Evolutionary conservation across 1,140 invertebrate genomes (phyloP).

Genomic region (Psix sp.): DNA sequence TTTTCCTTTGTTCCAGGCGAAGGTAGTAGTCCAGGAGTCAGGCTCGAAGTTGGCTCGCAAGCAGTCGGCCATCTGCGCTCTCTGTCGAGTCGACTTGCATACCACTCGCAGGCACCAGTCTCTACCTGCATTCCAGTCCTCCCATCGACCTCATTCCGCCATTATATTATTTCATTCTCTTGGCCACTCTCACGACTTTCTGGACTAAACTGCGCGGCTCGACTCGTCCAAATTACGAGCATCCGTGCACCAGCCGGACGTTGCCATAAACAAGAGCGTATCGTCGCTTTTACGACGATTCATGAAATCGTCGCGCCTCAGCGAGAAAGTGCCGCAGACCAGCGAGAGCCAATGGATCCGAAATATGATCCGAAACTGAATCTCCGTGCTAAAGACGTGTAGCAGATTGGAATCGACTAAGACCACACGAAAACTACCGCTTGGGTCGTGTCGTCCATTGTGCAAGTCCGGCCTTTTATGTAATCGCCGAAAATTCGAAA

Average conservation of each 20-base stretch:
- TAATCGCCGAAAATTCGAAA: too few relatives aligned
- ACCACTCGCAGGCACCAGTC: constrained; percentile 56
- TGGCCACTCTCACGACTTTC: constrained; percentile 51
- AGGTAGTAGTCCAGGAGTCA: constrained; percentile 29
- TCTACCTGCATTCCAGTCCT: constrained; percentile 72
- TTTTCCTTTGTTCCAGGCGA: constrained; percentile 42
- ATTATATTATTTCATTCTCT: constrained; percentile 69
- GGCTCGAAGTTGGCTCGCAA: constrained; percentile 1
- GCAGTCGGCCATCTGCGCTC: constrained; percentile 27
- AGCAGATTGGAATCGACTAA: too few relatives aligned
- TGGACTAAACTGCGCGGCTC: constrained; percentile 33
- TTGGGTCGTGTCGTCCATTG: too few relatives aligned
- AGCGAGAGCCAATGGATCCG: too few relatives aligned
- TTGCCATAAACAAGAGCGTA: constrained; percentile 34
- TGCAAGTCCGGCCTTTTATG: too few relatives aligned
- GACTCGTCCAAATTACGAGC: constrained; percentile 52
- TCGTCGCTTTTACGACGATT: constrained; percentile 13
- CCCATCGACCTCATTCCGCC: constrained; percentile 72
- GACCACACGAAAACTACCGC: too few relatives aligned
- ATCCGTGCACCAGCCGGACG: constrained; percentile 22
- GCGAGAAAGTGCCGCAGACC: too few relatives aligned
- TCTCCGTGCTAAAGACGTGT: not conserved
- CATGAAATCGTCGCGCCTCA: not conserved
- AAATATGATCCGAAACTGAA: not conserved
- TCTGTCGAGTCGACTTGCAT: constrained; percentile 60